These are phyloP conservation scores for Dermolepida albohirtum DNA, from an alignment of 2,888 invertebrate species.

Conservation along the genomic window DNA sequence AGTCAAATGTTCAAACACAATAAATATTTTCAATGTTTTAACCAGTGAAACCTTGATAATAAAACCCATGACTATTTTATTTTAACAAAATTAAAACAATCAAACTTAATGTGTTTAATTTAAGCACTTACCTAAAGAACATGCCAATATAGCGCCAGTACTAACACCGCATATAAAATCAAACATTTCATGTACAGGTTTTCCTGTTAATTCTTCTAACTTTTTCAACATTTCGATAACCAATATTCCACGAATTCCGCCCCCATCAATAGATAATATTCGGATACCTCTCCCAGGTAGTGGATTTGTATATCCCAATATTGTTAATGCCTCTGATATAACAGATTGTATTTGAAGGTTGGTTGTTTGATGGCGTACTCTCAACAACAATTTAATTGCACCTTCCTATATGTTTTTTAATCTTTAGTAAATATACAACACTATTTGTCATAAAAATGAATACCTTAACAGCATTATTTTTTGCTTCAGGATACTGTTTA, in stretches of 20 bases:
- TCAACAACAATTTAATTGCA: conserved; percentile 74
- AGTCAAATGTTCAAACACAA: no score
- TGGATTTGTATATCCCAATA: conserved; percentile 79
- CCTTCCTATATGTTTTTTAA: conserved; percentile 69
- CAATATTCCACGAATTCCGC: conserved; percentile 88
- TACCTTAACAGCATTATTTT: conserved; percentile 79
- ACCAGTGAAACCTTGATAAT: no score
- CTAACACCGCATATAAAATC: conserved; percentile 89
- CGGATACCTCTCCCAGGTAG: conserved; percentile 79
- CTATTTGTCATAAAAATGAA: conserved; percentile 20
- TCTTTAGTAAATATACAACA: neutral
- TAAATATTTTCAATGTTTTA: no score
- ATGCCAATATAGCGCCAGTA: conserved; percentile 85
- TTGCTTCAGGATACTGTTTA: conserved; percentile 79
- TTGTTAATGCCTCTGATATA: conserved; percentile 70
- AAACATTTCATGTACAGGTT: conserved; percentile 80
- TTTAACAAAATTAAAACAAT: no score
- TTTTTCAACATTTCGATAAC: conserved; percentile 85
- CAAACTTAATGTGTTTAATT: no score
- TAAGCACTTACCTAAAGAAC: conserved; percentile 72
- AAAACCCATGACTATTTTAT: no score
- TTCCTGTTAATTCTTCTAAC: conserved; percentile 78
- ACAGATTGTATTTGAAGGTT: conserved; percentile 62
- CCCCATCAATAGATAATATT: conserved; percentile 89
- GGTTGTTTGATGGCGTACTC: conserved; percentile 65